A percentile compares a stretch with the other conserved stretches of the same genome.
Evolutionary conservation across 2,113 vertebrate genomes (phyloP).

Genomic region (Lipophrys pholis): DNA sequence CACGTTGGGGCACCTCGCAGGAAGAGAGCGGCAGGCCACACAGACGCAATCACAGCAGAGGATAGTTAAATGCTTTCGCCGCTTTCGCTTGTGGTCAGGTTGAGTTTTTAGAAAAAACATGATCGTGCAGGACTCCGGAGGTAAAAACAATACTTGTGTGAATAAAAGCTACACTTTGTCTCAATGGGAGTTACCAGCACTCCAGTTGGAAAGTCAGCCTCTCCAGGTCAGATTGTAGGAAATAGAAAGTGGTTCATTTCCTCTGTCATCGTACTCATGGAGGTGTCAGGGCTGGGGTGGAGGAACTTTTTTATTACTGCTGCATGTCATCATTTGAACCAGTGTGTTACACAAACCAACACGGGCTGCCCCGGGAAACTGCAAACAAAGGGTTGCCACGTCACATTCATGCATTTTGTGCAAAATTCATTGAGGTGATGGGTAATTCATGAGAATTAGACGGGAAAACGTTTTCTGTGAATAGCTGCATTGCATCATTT

Average conservation of each 20-base stretch:
- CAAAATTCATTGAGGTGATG: conserved; percentile 24
- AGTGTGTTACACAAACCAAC: conserved; percentile 64
- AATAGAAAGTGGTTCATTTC: conserved; percentile 63
- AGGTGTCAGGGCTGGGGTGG: conserved; percentile 45
- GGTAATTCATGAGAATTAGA: too few species aligned
- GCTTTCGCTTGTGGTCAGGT: not conserved
- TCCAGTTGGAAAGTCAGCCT: conserved; percentile 45
- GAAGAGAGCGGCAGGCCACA: conserved; percentile 55
- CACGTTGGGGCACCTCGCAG: conserved; percentile 15
- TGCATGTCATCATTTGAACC: conserved; percentile 63
- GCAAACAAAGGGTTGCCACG: conserved; percentile 57
- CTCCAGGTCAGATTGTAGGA: conserved; percentile 35
- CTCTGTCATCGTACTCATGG: conserved; percentile 39
- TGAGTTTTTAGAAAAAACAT: not conserved
- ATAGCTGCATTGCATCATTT: conserved; percentile 49
- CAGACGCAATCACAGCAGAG: conserved; percentile 44
- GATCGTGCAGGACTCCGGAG: too few species aligned
- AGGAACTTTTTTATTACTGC: conserved; percentile 57
- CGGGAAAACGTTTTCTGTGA: conserved; percentile 21
- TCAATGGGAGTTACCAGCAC: conserved; percentile 35
- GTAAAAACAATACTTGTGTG: conserved; percentile 6
- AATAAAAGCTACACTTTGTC: conserved; percentile 20
- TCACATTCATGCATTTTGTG: conserved; percentile 48
- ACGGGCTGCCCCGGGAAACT: conserved; percentile 57
- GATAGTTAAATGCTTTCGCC: conserved; percentile 6